Conservation (phyloP, 2,888 invertebrate genomes). For the Drosophila leonis region DNA sequence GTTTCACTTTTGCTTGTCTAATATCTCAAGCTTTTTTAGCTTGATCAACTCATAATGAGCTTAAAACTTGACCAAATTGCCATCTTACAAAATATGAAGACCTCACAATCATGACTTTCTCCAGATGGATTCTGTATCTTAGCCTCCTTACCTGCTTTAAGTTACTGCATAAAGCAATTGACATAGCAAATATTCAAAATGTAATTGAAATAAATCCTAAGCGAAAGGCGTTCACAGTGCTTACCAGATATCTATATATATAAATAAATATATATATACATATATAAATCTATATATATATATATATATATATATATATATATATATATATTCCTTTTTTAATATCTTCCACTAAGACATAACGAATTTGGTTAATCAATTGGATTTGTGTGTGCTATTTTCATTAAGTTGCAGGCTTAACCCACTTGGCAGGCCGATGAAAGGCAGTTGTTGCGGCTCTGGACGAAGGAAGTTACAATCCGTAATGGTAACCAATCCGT, state of each 20-base stretch:
- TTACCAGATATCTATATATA: too few relatives aligned
- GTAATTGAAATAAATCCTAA: neutral
- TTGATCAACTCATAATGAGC: too few relatives aligned
- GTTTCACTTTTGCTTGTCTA: too few relatives aligned
- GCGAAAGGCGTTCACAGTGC: neutral
- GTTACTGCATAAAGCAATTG: neutral
- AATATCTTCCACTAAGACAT: slow-evolving; percentile 36
- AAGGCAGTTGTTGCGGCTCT: slow-evolving; percentile 24
- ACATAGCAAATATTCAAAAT: neutral
- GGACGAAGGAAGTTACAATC: slow-evolving; percentile 42
- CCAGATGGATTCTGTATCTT: too few relatives aligned
- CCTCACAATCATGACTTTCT: too few relatives aligned
- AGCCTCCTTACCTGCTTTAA: too few relatives aligned
- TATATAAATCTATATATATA: too few relatives aligned
- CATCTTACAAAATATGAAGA: too few relatives aligned
- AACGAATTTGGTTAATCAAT: slow-evolving; percentile 57
- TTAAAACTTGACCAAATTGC: too few relatives aligned
- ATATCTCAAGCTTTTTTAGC: too few relatives aligned
- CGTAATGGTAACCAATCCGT: slow-evolving; percentile 60
- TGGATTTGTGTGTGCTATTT: slow-evolving; percentile 53
- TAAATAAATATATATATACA: too few relatives aligned
- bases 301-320: neutral
- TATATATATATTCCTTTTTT: slow-evolving; percentile 9
- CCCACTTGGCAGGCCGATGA: slow-evolving; percentile 25
- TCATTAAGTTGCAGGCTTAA: slow-evolving; percentile 50